Base-by-base conservation (phyloP, 1,140 invertebrate genomes). In the Drosophila insularis region DNA sequence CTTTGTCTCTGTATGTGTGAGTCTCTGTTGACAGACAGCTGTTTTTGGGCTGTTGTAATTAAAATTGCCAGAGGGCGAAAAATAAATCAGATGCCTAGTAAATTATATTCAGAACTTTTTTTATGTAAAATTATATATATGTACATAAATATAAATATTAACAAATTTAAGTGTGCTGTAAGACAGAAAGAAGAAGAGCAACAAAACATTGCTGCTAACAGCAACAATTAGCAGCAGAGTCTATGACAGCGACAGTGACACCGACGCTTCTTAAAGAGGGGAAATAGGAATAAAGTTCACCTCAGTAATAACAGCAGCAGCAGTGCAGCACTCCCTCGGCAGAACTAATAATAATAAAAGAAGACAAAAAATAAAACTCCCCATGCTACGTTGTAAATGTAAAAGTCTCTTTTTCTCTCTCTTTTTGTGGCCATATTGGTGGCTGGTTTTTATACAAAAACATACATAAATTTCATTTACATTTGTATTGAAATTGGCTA, bases 21-120 rank as follows among this genome's bases (percentile, higher is more conserved):
- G 58, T 65, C 39, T 39, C 63, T 67, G 66, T 58, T 76, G 74
- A 80, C 69, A 69, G 81, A 80, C 81, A 85, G 81, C 81, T 85
- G 81, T 85, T 84, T 84, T 27, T 86, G 78, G 74, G 46, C 56
- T 71, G 74, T 76, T 37, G 74, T 62, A 81, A 86, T 85, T 86
- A 78, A 78, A 76, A 68, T 60, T 55, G 46, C 43, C 71, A 72
- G 64, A 75, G 63, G 35, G 35, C 3, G 43, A 55, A 70, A 65
- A 72, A 27, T 27, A 27, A 76, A 75, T 71, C 37, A 50, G 23
- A 62, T 46, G 31, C 21, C n/a, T 39, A 10, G 43, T 21, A 19
- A 21, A 50, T 4, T 11, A 50, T 21, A 11, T 50, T 50, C 4
- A 37, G 21, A 21, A 10, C 5, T 8, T 17, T 50, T 50, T 21